These are phyloP conservation scores for Octonoba sinensis DNA, from an alignment of 2,888 invertebrate species.

Conservation along the genomic window DNA sequence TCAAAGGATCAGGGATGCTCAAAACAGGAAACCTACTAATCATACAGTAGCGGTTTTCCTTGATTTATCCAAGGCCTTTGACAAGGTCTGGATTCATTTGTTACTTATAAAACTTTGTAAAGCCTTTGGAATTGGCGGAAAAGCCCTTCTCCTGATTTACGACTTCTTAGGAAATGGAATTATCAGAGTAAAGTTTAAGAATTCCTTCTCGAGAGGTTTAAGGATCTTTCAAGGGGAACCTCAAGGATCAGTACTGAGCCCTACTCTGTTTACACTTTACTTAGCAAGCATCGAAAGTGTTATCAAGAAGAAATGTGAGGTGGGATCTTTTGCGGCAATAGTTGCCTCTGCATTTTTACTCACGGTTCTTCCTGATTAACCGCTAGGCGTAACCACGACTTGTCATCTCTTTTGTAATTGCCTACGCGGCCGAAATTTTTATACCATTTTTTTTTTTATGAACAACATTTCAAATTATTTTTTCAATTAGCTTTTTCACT, in stretches of 20 bases:
- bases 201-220: neutral
- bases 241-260: neutral
- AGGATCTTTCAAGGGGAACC: neutral
- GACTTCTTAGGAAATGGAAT: slow-evolving; percentile 8
- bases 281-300: neutral
- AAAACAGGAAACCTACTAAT: neutral
- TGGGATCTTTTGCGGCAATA: slow-evolving; percentile 2
- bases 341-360: too few species aligned
- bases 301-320: neutral
- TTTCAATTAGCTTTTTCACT: neutral
- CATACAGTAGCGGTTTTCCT: neutral
- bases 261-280: neutral
- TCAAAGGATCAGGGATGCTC: neutral
- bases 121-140: slow-evolving; percentile 2
- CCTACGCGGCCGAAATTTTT: too few species aligned
- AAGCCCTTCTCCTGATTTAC: slow-evolving; percentile 5
- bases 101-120: neutral
- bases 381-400: too few species aligned
- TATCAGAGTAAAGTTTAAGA: slow-evolving; percentile 3
- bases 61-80: slow-evolving; percentile 9
- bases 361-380: too few species aligned
- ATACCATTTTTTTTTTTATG: too few species aligned
- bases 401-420: too few species aligned
- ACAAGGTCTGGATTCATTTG: neutral
- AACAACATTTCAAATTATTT: neutral